Conservation (phyloP, 2,888 invertebrate species). For the Lysandra coridon region DNA sequence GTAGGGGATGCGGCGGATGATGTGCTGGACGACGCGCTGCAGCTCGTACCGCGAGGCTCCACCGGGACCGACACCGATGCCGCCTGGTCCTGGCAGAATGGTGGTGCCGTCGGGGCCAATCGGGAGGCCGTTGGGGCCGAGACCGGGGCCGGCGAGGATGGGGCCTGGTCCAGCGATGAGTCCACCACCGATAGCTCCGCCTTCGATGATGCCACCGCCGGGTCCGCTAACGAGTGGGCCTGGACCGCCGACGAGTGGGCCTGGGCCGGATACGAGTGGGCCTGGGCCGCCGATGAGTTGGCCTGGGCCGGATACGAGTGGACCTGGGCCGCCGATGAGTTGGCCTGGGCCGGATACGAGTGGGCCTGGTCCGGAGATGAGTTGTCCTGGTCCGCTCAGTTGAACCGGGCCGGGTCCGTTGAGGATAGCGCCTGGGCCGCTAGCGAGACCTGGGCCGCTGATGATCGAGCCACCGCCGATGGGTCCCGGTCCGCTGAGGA, state of each 20-base stretch:
- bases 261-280: slow-evolving; percentile 15
- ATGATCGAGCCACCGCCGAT: slow-evolving; percentile 33
- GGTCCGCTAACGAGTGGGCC: slow-evolving; percentile 32
- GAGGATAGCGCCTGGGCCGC: slow-evolving; percentile 26
- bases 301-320: slow-evolving; percentile 17
- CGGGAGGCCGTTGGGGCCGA: slow-evolving; percentile 20
- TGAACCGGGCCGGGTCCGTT: slow-evolving; percentile 12
- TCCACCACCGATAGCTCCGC: slow-evolving; percentile 31
- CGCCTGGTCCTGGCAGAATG: slow-evolving; percentile 57
- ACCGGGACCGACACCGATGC: slow-evolving; percentile 57
- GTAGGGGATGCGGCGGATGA: slow-evolving; percentile 68
- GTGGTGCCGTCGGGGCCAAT: slow-evolving; percentile 50
- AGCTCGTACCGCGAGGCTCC: slow-evolving; percentile 62
- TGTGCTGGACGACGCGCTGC: slow-evolving; percentile 70
- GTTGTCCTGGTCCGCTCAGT: neutral
- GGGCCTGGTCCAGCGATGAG: slow-evolving; percentile 30
- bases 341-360: slow-evolving; percentile 19
- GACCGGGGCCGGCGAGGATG: slow-evolving; percentile 9
- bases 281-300: slow-evolving; percentile 25
- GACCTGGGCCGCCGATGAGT: slow-evolving; percentile 26
- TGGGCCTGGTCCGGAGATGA: slow-evolving; percentile 24
- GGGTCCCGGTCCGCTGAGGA: neutral
- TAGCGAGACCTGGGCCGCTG: slow-evolving; percentile 34
- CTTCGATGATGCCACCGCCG: slow-evolving; percentile 32
- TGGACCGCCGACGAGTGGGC: slow-evolving; percentile 25